Percentiles rank a stretch among this genome's conserved stretches.
These are phyloP conservation scores for Sus scrofa DNA, from an alignment of 2,113 vertebrate genomes.

Conservation along the genomic window T2T-Sscrofa CM000816.6:4932001-4932500, in stretches of 20 bases:
- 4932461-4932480: accelerated
- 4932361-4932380: not conserved
- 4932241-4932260: accelerated
- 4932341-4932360: accelerated
- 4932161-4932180: not conserved
- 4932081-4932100: no score
- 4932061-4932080: no score
- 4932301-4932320: accelerated
- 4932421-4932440: not conserved
- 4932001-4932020: no score
- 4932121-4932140: accelerated
- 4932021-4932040: no score
- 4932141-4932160: accelerated
- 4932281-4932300: accelerated
- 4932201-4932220: accelerated
- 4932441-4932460: accelerated
- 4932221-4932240: accelerated
- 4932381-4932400: not conserved
- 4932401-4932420: accelerated
- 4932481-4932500: accelerated
- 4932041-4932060: no score
- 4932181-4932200: accelerated
- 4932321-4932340: not conserved
- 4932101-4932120: no score
- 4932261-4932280: accelerated